Evolutionary conservation across 92 coral and sea anemone genomes (phyloP).

Genomic region (Desmophyllum pertusum): DNA sequence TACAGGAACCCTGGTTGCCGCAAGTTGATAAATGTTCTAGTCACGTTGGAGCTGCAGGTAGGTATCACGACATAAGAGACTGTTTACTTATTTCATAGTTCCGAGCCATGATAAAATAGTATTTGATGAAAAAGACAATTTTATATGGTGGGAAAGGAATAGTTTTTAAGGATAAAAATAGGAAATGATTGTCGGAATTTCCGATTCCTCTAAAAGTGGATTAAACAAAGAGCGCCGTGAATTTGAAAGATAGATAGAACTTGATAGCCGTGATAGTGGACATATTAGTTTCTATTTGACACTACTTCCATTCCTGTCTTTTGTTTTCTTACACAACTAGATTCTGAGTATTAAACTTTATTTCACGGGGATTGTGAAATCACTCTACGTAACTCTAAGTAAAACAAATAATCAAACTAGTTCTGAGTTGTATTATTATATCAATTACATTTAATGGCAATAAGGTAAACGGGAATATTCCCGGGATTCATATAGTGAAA

Average conservation of each 20-base stretch:
- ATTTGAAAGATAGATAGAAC: too few species aligned
- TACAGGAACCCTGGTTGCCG: not conserved
- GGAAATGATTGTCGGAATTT: too few species aligned
- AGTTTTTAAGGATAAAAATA: too few species aligned
- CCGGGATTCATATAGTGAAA: not conserved
- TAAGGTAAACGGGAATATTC: not conserved
- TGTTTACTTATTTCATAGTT: not conserved
- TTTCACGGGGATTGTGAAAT: not conserved
- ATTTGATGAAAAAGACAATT: not conserved
- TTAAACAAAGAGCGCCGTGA: too few species aligned
- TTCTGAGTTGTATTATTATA: not conserved
- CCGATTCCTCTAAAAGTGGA: not conserved
- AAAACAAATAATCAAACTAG: not conserved
- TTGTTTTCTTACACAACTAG: not conserved
- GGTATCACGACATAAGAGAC: not conserved
- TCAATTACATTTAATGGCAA: too few species aligned
- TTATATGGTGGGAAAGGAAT: not conserved
- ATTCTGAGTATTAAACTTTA: not conserved
- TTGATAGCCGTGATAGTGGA: not conserved
- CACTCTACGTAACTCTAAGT: not conserved
- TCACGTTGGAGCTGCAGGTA: not conserved
- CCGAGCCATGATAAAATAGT: not conserved
- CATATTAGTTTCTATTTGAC: not conserved
- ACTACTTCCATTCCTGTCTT: not conserved
- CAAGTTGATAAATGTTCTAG: not conserved